Percentiles rank a stretch among this genome's conserved stretches.
Conservation (phyloP, 1,140 invertebrate genomes). For the Oscheius sp. region DNA sequence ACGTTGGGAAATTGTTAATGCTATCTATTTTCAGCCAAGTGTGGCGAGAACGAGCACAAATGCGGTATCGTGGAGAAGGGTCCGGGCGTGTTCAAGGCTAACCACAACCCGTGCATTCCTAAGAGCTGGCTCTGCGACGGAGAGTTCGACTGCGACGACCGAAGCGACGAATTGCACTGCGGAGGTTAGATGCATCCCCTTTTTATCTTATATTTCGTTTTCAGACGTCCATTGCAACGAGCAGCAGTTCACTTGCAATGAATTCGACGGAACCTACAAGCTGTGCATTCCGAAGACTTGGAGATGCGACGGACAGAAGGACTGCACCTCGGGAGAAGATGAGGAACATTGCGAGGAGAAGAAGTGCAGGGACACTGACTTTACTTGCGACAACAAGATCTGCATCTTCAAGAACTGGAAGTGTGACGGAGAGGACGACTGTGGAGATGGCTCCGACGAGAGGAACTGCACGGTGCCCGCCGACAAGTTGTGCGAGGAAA, state of each 20-base stretch:
- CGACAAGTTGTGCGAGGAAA: background rate
- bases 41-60: slow-evolving; percentile 22
- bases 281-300: slow-evolving; percentile 70
- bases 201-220: background rate
- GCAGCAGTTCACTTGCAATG: slow-evolving; percentile 39
- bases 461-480: background rate
- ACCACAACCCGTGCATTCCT: slow-evolving; percentile 68
- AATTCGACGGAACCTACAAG: slow-evolving; percentile 26
- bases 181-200: background rate
- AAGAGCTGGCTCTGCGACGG: slow-evolving; percentile 76
- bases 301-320: slow-evolving; percentile 71
- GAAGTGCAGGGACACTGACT: slow-evolving; percentile 68
- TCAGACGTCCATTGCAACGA: slow-evolving; percentile 32
- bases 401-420: slow-evolving; percentile 79
- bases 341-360: slow-evolving; percentile 74
- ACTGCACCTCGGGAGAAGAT: slow-evolving; percentile 71
- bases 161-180: slow-evolving; percentile 70
- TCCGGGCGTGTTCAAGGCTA: slow-evolving; percentile 11
- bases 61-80: background rate
- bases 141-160: slow-evolving; percentile 76
- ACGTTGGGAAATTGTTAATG: no score
- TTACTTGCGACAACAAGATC: slow-evolving; percentile 29
- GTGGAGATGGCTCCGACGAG: slow-evolving; percentile 66
- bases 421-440: slow-evolving; percentile 79
- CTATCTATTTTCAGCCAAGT: slow-evolving; percentile 19